Conservation (phyloP, 2,888 invertebrate species). For the Stenichneumon culpator region DNA sequence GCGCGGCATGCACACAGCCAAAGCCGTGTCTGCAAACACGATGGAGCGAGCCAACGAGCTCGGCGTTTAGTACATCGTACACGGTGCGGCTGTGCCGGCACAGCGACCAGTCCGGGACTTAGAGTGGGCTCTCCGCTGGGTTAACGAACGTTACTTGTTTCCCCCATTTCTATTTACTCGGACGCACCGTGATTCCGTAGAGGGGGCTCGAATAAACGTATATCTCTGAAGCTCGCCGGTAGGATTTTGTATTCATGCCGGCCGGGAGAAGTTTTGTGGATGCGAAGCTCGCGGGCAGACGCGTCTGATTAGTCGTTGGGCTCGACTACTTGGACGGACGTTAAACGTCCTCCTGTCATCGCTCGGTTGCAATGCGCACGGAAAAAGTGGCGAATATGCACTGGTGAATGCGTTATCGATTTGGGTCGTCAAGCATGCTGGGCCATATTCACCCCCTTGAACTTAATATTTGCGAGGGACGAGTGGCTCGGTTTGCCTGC, state of each 20-base stretch:
- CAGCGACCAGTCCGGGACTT: slow-evolving; percentile 12
- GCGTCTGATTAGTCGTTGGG: slow-evolving; percentile 28
- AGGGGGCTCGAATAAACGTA: background rate
- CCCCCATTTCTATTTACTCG: slow-evolving; percentile 29
- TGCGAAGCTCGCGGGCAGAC: background rate
- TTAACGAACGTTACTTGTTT: slow-evolving; percentile 44
- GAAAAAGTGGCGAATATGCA: background rate
- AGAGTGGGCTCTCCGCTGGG: slow-evolving; percentile 29
- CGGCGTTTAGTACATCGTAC: slow-evolving; percentile 24
- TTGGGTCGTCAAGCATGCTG: no score
- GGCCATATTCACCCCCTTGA: no score
- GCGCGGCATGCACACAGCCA: background rate
- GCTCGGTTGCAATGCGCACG: background rate
- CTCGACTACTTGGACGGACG: slow-evolving; percentile 17
- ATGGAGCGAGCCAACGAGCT: background rate
- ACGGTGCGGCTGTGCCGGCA: background rate
- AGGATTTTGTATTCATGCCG: background rate
- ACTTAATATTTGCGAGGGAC: no score
- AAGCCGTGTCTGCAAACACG: slow-evolving; percentile 19
- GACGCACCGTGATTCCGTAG: background rate
- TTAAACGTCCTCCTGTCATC: background rate
- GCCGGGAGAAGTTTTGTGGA: background rate
- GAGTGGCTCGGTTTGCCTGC: no score
- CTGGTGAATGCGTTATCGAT: no score
- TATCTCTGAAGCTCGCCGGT: background rate